Evolutionary conservation across 2,888 invertebrate species (phyloP).

Genomic region (Metalampra italica): DNA sequence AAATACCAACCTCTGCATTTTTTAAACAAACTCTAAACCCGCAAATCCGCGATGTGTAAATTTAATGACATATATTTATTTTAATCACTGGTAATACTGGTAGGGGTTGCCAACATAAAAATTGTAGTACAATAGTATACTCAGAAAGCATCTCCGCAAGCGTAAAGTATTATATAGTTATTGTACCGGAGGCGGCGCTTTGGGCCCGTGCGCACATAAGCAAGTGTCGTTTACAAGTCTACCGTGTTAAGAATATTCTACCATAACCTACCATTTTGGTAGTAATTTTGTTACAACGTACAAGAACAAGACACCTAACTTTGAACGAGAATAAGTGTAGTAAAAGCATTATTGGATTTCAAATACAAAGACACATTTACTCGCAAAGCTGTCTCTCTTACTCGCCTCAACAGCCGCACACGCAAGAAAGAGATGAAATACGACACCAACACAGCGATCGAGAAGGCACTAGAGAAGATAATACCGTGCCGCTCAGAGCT

Average conservation of each 20-base stretch:
- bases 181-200: conserved; percentile 52
- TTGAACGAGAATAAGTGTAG: not conserved
- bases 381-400: conserved; percentile 8
- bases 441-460: conserved; percentile 20
- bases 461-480: conserved; percentile 54
- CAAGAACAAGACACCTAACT: no score
- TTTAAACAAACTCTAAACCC: no score
- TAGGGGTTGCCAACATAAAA: not conserved
- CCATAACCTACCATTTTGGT: conserved; percentile 45
- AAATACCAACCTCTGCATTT: no score
- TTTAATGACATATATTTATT: no score
- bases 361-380: not conserved
- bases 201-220: conserved; percentile 42
- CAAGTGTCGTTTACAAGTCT: conserved; percentile 34
- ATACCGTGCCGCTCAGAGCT: conserved; percentile 22
- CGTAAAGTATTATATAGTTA: conserved; percentile 50
- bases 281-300: conserved; percentile 23
- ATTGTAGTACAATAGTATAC: conserved; percentile 1
- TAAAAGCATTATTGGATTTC: not conserved
- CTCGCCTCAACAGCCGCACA: conserved; percentile 20
- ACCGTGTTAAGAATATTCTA: conserved; percentile 35
- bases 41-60: no score
- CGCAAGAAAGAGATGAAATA: conserved; percentile 17
- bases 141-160: conserved; percentile 44
- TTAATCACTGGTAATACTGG: not conserved